A percentile compares a stretch with the other conserved stretches of the same genome.
These are phyloP conservation scores for Microctonus aethiopoides DNA, from an alignment of 2,888 invertebrate species.

Conservation along the genomic window DNA sequence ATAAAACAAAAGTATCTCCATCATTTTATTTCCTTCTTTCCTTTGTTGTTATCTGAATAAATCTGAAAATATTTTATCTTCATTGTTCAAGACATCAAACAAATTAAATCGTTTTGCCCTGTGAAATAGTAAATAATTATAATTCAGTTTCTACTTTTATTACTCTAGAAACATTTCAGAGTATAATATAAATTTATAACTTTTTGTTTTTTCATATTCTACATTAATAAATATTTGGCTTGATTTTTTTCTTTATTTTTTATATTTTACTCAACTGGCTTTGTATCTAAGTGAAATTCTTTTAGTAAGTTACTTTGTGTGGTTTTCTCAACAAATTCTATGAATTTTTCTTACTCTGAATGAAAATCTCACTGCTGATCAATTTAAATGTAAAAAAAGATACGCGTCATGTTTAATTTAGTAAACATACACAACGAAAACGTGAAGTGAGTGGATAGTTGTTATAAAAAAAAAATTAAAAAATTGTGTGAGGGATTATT, in stretches of 20 bases:
- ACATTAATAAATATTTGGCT: background rate
- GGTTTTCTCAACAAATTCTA: background rate
- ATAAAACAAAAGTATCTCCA: slow-evolving; percentile 8
- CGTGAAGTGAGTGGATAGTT: background rate
- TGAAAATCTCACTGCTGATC: slow-evolving; percentile 9
- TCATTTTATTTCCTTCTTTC: background rate
- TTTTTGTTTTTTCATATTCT: background rate
- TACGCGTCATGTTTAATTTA: background rate
- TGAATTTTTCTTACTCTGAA: background rate
- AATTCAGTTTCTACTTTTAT: too few species aligned
- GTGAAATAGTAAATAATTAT: too few species aligned
- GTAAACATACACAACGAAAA: background rate
- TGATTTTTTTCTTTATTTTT: background rate
- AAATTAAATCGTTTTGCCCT: too few species aligned
- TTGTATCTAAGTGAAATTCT: background rate
- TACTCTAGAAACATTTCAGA: too few species aligned
- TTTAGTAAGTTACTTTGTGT: background rate
- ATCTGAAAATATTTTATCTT: too few species aligned
- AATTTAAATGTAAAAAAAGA: slow-evolving; percentile 12
- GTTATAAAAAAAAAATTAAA: background rate
- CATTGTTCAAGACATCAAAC: too few species aligned
- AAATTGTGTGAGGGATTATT: background rate
- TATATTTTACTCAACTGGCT: background rate
- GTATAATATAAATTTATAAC: too few species aligned
- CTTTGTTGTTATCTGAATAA: background rate